These are phyloP conservation scores for Calliphora vicina DNA, from an alignment of 1,140 invertebrate genomes.

Conservation along the genomic window DNA sequence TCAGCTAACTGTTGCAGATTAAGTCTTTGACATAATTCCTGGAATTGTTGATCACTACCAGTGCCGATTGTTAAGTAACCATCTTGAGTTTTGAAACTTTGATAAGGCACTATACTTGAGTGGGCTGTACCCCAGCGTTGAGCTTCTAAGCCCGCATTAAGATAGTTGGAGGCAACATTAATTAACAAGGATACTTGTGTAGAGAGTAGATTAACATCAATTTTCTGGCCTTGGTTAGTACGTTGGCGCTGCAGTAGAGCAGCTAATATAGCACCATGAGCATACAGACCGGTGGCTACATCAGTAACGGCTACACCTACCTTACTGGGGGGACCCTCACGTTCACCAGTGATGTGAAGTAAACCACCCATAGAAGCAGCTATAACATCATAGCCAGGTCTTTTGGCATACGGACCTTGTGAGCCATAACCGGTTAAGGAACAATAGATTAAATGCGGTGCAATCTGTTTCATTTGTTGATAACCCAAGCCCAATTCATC, in stretches of 20 bases:
- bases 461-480: constrained; percentile 73
- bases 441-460: constrained; percentile 90
- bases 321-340: constrained; percentile 87
- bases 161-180: constrained; percentile 89
- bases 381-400: constrained; percentile 95
- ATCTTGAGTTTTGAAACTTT: constrained; percentile 83
- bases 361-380: constrained; percentile 91
- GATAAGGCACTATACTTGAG: constrained; percentile 94
- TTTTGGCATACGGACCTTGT: constrained; percentile 82
- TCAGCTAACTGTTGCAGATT: constrained; percentile 69
- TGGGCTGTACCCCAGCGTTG: constrained; percentile 88
- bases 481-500: constrained; percentile 82
- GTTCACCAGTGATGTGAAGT: constrained; percentile 86
- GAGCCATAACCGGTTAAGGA: constrained; percentile 93
- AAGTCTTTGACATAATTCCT: constrained; percentile 73
- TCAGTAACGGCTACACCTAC: constrained; percentile 94
- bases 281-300: constrained; percentile 90
- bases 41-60: constrained; percentile 82
- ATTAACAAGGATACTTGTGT: constrained; percentile 90
- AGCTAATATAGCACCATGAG: constrained; percentile 94
- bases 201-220: constrained; percentile 92
- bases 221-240: constrained; percentile 88
- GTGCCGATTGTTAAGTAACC: constrained; percentile 86
- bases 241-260: constrained; percentile 81
- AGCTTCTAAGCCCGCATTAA: constrained; percentile 85